These are phyloP conservation scores for Apostichopus parvimensis DNA, from an alignment of 35 echinoderm and acorn worm species.

Conservation along the genomic window DNA sequence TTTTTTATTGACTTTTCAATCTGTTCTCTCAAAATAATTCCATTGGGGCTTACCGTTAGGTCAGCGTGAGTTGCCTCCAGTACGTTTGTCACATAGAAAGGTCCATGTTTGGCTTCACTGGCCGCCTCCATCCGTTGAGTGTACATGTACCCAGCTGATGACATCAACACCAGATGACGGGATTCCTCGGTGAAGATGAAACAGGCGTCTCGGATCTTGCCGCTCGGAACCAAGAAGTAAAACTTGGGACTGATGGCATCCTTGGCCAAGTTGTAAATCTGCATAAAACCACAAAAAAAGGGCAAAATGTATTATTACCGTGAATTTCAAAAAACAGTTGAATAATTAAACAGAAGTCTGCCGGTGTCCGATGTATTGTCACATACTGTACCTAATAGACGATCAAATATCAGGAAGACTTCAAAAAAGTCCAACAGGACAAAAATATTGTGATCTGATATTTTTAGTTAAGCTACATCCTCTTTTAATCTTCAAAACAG, in stretches of 20 bases:
- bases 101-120: conserved; percentile 87
- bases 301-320: too few species aligned
- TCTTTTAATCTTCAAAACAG: too few species aligned
- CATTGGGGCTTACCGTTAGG: conserved; percentile 58
- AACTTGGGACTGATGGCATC: conserved; percentile 89
- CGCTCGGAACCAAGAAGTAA: conserved; percentile 95
- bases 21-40: too few species aligned
- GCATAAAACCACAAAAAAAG: background rate
- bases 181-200: conserved; percentile 92
- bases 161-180: conserved; percentile 93
- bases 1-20: too few species aligned
- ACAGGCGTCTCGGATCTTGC: conserved; percentile 93
- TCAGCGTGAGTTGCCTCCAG: conserved; percentile 90
- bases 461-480: too few species aligned
- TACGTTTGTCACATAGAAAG: conserved; percentile 96
- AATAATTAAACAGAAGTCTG: too few species aligned
- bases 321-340: too few species aligned
- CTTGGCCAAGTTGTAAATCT: conserved; percentile 93
- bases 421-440: too few species aligned
- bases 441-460: too few species aligned
- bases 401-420: too few species aligned
- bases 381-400: too few species aligned
- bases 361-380: too few species aligned
- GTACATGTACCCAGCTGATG: conserved; percentile 94
- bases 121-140: conserved; percentile 95